phyloP scores from a whole-genome alignment of 2,113 vertebrate genomes.

The Ptyas mucosa region DNA sequence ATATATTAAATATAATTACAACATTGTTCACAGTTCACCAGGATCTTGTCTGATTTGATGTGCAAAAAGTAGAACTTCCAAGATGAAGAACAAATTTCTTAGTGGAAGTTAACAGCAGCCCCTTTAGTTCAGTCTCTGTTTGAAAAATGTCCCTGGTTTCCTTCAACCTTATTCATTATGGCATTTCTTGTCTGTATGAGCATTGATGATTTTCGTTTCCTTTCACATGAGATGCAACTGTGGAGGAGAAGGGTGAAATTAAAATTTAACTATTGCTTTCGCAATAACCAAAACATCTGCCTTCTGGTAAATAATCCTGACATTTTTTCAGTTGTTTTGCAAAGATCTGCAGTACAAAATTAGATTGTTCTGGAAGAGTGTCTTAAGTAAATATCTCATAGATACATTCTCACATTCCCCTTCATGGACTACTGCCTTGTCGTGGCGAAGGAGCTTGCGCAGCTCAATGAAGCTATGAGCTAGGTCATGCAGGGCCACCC shows the following conservation, averaged over 20 bases:
- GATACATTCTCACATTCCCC: not conserved
- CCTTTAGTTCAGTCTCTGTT: constrained; percentile 27
- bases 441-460: no score
- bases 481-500: no score
- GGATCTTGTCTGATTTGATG: not conserved
- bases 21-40: constrained; percentile 35
- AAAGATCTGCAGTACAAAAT: not conserved
- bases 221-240: constrained; percentile 40
- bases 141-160: constrained; percentile 26
- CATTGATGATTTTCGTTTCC: constrained; percentile 1
- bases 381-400: not conserved
- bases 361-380: not conserved
- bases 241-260: constrained; percentile 10
- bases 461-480: no score
- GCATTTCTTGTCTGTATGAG: constrained; percentile 19
- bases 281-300: not conserved
- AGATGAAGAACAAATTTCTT: constrained; percentile 21
- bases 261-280: not conserved
- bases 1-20: constrained; percentile 18
- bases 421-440: no score
- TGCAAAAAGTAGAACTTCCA: constrained; percentile 45
- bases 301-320: not conserved
- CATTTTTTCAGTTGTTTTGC: not conserved
- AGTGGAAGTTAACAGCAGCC: constrained; percentile 28
- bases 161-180: not conserved